phyloP scores from a whole-genome alignment of 2,888 invertebrate species.

The Diaprepes abbreviatus region DNA sequence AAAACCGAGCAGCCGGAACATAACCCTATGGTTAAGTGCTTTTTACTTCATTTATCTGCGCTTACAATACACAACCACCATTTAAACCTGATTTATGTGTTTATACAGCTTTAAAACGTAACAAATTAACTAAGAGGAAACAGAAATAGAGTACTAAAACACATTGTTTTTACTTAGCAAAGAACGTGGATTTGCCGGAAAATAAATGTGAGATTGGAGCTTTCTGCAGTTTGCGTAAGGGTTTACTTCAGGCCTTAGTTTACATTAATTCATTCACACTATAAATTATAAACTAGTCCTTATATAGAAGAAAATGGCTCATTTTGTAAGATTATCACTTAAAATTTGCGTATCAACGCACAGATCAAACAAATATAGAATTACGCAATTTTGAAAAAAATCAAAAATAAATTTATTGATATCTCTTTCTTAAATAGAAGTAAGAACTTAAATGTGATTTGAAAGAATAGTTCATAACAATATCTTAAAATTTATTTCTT shows the following conservation, averaged over 20 bases:
- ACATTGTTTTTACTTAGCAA: slow-evolving; percentile 5
- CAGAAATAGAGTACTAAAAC: slow-evolving; percentile 1
- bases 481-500: too few relatives aligned
- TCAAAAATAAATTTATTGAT: too few relatives aligned
- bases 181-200: not conserved
- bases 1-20: not conserved
- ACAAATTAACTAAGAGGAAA: slow-evolving; percentile 4
- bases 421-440: too few relatives aligned
- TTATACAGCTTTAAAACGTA: slow-evolving; percentile 8
- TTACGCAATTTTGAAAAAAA: too few relatives aligned
- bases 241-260: not conserved
- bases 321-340: too few relatives aligned
- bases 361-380: too few relatives aligned
- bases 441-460: too few relatives aligned
- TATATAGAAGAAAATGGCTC: too few relatives aligned
- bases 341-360: too few relatives aligned
- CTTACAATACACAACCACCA: not conserved
- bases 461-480: too few relatives aligned
- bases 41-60: not conserved
- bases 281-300: too few relatives aligned
- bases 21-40: not conserved
- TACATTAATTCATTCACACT: too few relatives aligned
- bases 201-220: not conserved
- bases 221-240: not conserved
- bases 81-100: slow-evolving; percentile 2